Evolutionary conservation across 1,140 invertebrate species (phyloP), one percentile per base, ranked within the genome.

Genomic region (Idris sp.): DNA sequence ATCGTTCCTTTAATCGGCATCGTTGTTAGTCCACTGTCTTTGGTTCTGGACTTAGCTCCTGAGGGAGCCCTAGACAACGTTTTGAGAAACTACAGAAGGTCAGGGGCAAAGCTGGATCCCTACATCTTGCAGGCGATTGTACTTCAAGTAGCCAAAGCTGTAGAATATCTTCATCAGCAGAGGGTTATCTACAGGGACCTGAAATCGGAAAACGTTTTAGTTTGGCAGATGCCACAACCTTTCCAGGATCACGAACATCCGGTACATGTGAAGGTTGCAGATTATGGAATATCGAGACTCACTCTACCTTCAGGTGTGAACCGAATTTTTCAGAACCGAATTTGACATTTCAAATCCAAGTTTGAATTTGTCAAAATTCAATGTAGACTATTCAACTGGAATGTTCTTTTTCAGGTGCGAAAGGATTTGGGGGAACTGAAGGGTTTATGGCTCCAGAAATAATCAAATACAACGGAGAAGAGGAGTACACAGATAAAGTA

Each of bases 391-490:
- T n/a, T n/a, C n/a, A n/a, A n/a, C n/a, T n/a, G n/a, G n/a, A n/a
- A n/a, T n/a, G n/a, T n/a, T n/a, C 15, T 35, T 14, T 10, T 53
- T 28, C 6, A 74, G 71, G 71, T 25, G 96, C 96, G 0, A 99
- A 99, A 86, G 98, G 98, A 4, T 99, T 98, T 89, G 98, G 97
- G 6, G 98, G 96, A 0, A 97, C 96, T 0, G 96, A 97, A 85
- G 97, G 97, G 0, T 99, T 99, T 83, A 99, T 99, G 95, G 98
- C 98, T 7, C 98, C 98, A 0, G 98, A 99, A 88, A 99, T 99
- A 62, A 96, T 99, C 87, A 91, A 96, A 40, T 98, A 97, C 84
- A 99, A 99, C 84, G 98, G 98, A 0, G 98, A 99, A 85, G 97
- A 99, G 84, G 97, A 98, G 76, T 99, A 99, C 79, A 99, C 97